Base-by-base conservation (phyloP, 2,888 invertebrate genomes). In the Eupeodes luniger region DNA sequence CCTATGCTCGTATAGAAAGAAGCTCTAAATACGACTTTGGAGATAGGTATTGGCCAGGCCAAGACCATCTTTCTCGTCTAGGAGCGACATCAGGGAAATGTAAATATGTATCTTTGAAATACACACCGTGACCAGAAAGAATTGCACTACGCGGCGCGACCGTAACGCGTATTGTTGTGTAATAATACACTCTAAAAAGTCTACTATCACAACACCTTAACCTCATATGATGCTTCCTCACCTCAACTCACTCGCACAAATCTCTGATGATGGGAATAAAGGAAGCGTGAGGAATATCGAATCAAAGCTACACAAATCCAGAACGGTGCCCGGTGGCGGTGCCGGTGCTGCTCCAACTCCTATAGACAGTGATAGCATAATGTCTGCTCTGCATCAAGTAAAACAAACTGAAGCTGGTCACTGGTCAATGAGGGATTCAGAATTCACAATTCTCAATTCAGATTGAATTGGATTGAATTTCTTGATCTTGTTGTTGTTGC, bases 361-460 rank as follows among this genome's bases (percentile, higher is more conserved):
- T 62, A 79, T 81, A 76, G 76, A 76, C 74, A 75, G 62, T 66
- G 79, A 69, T 61, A 76, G 40, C 47, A 70, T 2, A 2, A 55
- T 57, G 57, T 10, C 59, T 59, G 19, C 9, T 9, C 40, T 9
- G 40, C 40, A 40, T 40, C 40, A 40, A 7, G n/a, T 36, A 36
- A 59, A 59, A 19, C 5, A 74, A 59, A 55, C 74, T 47, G 62
- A 82, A 87, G 85, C 88, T 85, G 88, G 78, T 88, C 85, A 88
- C 69, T 85, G 88, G 72, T 72, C 72, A 72, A 57, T 57, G 47
- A 44, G 72, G 57, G 72, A 72, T 59, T 59, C 36, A n/a, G 27
- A 57, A 40, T 40, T 40, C 40, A 40, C 40, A 40, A 40, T 40
- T 40, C 40, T 40, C 40, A 40, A 40, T 59, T 72, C 19, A 34